Evolutionary conservation across 2,113 vertebrate species (phyloP).

Genomic region (Eclectus roratus): DNA sequence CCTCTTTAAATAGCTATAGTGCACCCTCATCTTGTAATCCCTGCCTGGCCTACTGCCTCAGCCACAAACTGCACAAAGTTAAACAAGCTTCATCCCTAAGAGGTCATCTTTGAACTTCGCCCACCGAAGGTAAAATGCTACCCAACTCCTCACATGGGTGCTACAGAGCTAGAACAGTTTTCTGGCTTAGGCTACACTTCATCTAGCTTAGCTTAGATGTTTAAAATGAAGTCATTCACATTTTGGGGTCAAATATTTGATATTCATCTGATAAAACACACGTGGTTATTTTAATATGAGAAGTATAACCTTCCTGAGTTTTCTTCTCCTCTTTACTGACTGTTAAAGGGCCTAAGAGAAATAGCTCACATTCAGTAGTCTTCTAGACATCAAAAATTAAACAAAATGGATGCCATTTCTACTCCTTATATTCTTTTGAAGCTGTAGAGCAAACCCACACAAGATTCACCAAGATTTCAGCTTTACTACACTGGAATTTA

Average conservation of each 20-base stretch:
- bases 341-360: not conserved
- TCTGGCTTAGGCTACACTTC: not conserved
- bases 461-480: not conserved
- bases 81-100: not conserved
- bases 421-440: not conserved
- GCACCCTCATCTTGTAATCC: not conserved
- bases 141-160: not conserved
- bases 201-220: not conserved
- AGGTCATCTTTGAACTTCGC: not conserved
- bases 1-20: not conserved
- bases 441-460: not conserved
- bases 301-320: not conserved
- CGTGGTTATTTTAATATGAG: not conserved
- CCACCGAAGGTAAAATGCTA: not conserved
- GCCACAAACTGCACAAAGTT: not conserved
- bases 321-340: not conserved
- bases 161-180: not conserved
- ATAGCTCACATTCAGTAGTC: not conserved
- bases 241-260: not conserved
- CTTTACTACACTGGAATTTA: not conserved
- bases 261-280: not conserved
- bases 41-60: not conserved
- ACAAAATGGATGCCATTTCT: not conserved
- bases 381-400: not conserved
- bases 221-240: not conserved